A percentile compares a stretch with the other conserved stretches of the same genome.
These are phyloP conservation scores for Onychostruthus taczanowskii DNA, from an alignment of 2,113 vertebrate genomes.

Conservation along the genomic window DNA sequence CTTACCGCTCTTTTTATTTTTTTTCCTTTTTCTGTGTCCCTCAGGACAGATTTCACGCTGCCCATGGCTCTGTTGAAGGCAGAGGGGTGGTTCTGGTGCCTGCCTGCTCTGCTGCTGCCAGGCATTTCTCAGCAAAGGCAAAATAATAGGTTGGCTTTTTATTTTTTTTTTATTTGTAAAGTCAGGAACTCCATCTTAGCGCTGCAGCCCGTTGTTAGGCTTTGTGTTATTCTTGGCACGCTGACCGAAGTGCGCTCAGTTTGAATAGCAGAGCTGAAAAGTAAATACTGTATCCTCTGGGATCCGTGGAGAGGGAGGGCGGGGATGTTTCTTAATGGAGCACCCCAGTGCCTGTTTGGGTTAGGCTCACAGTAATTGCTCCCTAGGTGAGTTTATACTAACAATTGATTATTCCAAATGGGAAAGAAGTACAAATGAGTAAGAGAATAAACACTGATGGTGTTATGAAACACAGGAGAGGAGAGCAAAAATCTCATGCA, in stretches of 20 bases:
- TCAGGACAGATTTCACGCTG: not conserved
- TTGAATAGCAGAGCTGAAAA: slow-evolving; percentile 40
- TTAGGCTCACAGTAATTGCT: slow-evolving; percentile 56
- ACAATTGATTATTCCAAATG: slow-evolving; percentile 42
- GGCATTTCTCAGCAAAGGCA: not conserved
- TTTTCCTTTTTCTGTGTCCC: not conserved
- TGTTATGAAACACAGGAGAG: not conserved
- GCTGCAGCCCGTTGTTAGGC: not conserved
- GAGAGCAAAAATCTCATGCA: not conserved
- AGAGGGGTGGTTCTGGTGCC: not conserved
- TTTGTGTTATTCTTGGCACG: slow-evolving; percentile 38
- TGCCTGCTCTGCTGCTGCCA: not conserved
- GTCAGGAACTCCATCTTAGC: slow-evolving; percentile 1
- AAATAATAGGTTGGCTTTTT: slow-evolving; percentile 23
- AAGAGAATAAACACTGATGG: slow-evolving; percentile 46
- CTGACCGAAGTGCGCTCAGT: not conserved
- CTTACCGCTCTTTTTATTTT: not conserved
- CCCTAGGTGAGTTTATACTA: slow-evolving; percentile 60
- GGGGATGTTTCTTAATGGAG: slow-evolving; percentile 29
- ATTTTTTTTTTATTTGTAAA: not conserved
- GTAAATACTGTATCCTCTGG: slow-evolving; percentile 52
- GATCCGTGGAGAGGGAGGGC: slow-evolving; percentile 13
- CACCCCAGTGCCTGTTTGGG: slow-evolving; percentile 54
- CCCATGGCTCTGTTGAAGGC: not conserved
- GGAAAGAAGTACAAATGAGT: slow-evolving; percentile 54